Evolutionary conservation across 1,140 invertebrate species (phyloP).

Genomic region (Philopotamus ludificatus): DNA sequence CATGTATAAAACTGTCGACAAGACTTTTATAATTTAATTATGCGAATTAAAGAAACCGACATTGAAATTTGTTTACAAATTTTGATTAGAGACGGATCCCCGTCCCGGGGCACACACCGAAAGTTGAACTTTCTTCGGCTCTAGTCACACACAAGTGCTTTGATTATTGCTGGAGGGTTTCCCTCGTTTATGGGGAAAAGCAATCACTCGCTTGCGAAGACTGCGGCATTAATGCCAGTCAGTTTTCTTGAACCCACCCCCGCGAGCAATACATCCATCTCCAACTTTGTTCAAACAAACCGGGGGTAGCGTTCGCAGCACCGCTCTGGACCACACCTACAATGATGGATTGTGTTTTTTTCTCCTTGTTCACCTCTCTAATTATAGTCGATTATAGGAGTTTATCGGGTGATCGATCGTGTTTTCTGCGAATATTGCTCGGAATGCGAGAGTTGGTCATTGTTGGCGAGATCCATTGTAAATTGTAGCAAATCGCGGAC

Average conservation of each 20-base stretch:
- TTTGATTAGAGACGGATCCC: neutral
- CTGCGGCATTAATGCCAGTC: neutral
- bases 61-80: neutral
- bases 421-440: too few species aligned
- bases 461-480: neutral
- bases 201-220: neutral
- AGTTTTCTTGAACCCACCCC: neutral
- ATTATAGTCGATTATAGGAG: too few species aligned
- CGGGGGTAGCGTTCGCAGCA: neutral
- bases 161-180: conserved; percentile 2
- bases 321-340: neutral
- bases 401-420: too few species aligned
- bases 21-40: neutral
- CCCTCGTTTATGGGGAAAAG: neutral
- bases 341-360: neutral
- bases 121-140: neutral
- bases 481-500: neutral
- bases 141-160: conserved; percentile 1
- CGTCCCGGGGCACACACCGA: too few species aligned
- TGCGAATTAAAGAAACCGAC: neutral
- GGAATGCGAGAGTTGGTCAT: too few species aligned
- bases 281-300: conserved; percentile 9
- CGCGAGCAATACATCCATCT: conserved; percentile 1
- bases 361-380: too few species aligned
- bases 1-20: neutral